Percentiles rank a stretch among this genome's conserved stretches.
These are phyloP conservation scores for Leptinotarsa juncta DNA, from an alignment of 2,888 invertebrate genomes.

Conservation along the genomic window DNA sequence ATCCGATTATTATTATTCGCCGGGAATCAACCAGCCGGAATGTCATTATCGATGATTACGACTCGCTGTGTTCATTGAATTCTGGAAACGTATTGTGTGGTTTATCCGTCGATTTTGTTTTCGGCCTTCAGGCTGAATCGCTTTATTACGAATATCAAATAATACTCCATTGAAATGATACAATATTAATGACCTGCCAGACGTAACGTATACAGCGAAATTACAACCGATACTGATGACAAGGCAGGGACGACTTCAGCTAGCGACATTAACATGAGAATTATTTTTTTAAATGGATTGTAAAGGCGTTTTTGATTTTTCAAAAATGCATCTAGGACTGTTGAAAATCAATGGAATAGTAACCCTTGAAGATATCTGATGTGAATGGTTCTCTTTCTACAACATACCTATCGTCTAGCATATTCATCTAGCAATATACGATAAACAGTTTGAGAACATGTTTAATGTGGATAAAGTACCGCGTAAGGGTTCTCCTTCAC, in stretches of 20 bases:
- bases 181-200: constrained; percentile 19
- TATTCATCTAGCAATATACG: no score
- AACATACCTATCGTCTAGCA: no score
- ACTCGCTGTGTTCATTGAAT: constrained; percentile 9
- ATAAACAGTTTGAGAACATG: no score
- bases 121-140: constrained; percentile 2
- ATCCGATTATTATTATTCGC: constrained; percentile 27
- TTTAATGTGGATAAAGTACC: no score
- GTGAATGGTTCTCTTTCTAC: no score
- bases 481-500: no score
- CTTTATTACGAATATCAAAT: constrained; percentile 14
- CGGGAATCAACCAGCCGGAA: constrained; percentile 23
- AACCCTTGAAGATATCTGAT: no score
- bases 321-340: no score
- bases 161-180: constrained; percentile 12
- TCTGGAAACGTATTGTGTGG: constrained; percentile 15
- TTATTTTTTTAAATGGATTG: no score
- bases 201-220: not conserved
- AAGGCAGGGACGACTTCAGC: not conserved
- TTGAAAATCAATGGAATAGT: no score
- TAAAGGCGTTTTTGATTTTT: no score
- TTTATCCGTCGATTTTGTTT: constrained; percentile 13
- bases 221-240: not conserved
- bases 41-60: constrained; percentile 22
- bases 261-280: not conserved